These are phyloP conservation scores for Anisognathus igniventris DNA, from an alignment of 2,797 vertebrate species.

Conservation along the genomic window DNA sequence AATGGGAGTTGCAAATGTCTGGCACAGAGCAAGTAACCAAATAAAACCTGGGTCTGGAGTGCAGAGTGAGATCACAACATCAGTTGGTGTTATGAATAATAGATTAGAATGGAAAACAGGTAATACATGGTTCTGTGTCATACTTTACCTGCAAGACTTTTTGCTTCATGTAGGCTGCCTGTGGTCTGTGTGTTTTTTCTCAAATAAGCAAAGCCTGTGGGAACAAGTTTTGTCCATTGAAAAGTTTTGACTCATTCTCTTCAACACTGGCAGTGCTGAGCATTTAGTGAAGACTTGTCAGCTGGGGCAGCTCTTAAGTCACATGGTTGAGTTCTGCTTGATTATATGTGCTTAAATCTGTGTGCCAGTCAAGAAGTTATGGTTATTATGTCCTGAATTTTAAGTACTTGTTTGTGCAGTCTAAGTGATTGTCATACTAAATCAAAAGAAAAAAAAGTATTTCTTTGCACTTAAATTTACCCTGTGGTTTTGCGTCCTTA, in stretches of 20 bases:
- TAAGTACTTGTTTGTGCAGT: not conserved
- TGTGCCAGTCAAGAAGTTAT: not conserved
- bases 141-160: not conserved
- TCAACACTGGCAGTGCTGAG: not conserved
- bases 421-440: not conserved
- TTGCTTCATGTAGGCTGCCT: not conserved
- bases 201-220: not conserved
- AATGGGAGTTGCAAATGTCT: not conserved
- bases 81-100: not conserved
- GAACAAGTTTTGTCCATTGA: not conserved
- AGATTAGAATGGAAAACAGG: not conserved
- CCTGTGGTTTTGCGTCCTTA: not conserved
- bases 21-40: not conserved
- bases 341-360: not conserved
- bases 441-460: not conserved
- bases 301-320: not conserved
- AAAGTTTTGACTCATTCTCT: not conserved
- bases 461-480: not conserved
- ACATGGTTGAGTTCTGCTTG: not conserved
- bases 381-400: not conserved
- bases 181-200: not conserved
- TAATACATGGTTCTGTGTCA: fast-evolving
- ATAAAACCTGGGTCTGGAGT: not conserved
- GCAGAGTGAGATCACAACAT: not conserved
- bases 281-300: not conserved